phyloP scores from a whole-genome alignment of 2,797 vertebrate species.

The Catamblyrhynchus diadema region DNA sequence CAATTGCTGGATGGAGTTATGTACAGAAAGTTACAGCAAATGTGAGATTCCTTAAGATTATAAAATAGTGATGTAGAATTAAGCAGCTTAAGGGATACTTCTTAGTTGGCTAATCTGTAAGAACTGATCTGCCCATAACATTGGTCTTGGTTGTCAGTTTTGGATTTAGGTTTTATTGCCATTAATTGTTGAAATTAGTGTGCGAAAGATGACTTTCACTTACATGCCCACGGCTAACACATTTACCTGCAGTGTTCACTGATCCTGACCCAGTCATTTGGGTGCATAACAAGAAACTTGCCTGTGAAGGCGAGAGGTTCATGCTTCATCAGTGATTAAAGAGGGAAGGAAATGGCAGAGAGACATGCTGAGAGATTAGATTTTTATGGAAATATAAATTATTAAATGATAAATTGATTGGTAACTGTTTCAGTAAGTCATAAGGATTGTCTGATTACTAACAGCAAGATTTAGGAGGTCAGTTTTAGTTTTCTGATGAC shows the following conservation, averaged over 20 bases:
- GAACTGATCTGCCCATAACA: neutral
- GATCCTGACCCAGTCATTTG: neutral
- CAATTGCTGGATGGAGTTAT: neutral
- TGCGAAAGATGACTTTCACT: neutral
- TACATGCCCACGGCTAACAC: neutral
- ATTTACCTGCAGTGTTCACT: neutral
- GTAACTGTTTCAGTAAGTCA: neutral
- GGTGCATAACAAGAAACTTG: neutral
- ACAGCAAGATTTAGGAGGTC: neutral
- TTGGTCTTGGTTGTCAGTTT: neutral
- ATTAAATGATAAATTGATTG: neutral
- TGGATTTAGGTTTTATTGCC: neutral
- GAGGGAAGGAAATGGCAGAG: neutral
- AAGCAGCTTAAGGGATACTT: neutral
- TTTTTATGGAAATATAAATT: neutral
- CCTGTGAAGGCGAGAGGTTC: rapidly evolving
- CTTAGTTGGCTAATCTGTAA: neutral
- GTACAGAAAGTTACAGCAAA: neutral
- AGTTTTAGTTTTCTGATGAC: neutral
- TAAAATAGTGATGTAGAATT: neutral
- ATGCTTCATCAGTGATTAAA: neutral
- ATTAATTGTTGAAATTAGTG: neutral
- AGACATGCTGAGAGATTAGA: neutral
- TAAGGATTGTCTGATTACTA: neutral
- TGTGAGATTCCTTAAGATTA: neutral